Percentiles rank a stretch among this genome's conserved stretches.
phyloP scores from a whole-genome alignment of 2,797 vertebrate genomes.

The Dromococcyx pavoninus region DNA sequence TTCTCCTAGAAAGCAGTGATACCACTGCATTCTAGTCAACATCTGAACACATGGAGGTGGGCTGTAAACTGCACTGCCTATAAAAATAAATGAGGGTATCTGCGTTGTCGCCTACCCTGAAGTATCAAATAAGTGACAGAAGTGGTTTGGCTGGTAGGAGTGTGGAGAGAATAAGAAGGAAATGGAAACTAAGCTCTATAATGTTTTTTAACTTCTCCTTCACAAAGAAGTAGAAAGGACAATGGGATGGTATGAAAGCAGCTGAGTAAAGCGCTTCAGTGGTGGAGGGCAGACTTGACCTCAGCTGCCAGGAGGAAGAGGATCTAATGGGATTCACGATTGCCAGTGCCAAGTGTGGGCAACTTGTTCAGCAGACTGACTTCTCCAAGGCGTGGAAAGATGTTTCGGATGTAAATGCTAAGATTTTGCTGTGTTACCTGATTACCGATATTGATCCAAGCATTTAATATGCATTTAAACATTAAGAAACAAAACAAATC shows the following conservation, averaged over 20 bases:
- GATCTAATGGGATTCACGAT: neutral
- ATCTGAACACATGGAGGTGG: neutral
- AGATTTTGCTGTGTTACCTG: neutral
- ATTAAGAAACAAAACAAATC: neutral
- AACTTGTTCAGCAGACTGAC: neutral
- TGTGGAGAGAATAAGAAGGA: neutral
- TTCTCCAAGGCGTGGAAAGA: neutral
- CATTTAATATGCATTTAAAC: neutral
- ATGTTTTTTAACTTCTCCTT: neutral
- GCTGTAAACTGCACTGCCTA: neutral
- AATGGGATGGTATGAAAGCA: neutral
- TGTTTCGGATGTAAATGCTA: fast-evolving
- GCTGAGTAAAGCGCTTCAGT: neutral
- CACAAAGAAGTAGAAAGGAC: neutral
- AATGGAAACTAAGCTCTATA: neutral
- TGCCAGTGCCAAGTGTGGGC: neutral
- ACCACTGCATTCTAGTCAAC: neutral
- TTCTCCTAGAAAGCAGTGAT: neutral
- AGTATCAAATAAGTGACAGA: neutral
- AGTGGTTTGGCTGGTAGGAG: neutral
- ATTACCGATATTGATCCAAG: neutral
- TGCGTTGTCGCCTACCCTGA: neutral
- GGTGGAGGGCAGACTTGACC: neutral
- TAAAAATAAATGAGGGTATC: neutral
- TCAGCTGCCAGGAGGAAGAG: neutral